Base-by-base conservation (phyloP, 2,888 invertebrate species). In the Tachystola acroxantha region DNA sequence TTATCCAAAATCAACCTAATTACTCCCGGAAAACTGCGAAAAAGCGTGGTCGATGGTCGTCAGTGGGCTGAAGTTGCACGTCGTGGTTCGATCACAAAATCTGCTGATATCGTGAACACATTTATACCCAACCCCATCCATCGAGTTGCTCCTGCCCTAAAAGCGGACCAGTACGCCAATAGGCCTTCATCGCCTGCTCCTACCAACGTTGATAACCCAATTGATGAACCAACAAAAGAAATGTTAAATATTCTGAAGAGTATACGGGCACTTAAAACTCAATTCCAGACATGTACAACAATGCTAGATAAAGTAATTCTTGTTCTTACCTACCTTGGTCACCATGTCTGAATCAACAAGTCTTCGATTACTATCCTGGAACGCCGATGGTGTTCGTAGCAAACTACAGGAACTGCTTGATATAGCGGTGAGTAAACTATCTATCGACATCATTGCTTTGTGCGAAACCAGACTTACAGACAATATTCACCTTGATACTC, bases 401-500 rank as follows among this genome's bases (percentile, higher is more conserved):
- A 27, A 27, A 27, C 11, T 10, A 11, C 5, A 7, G 6, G 27
- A 27, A 5, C 11, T 27, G 6, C 10, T 27, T 2, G 27, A 27
- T 6, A 6, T 27, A 1, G 40, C 36, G n/a, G 11, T 27, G 3
- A 37, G 34, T 37, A 14, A 13, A 7, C 10, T 32, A 20, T 34
- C 32, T 28, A 19, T 35, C 9, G 37, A 40, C 29, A 24, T 40
- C 5, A 29, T 40, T 10, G 36, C 33, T 10, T 13, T 40, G 1
- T 26, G 34, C 16, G 40, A 40, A 28, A 36, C 40, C n/a, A 33
- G 10, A 22, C 10, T 40, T 5, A 37, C 19, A 1, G 3, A 6
- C 7, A 29, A 16, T 2, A 14, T 24, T 1, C 5, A 12, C 4
- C 7, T 36, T 7, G 2, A 1, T 9, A 13, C n/a, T 1, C 36